A percentile compares a stretch with the other conserved stretches of the same genome.
Evolutionary conservation across 2,797 vertebrate species (phyloP).

Genomic region (Rhyacichthys aspro): DNA sequence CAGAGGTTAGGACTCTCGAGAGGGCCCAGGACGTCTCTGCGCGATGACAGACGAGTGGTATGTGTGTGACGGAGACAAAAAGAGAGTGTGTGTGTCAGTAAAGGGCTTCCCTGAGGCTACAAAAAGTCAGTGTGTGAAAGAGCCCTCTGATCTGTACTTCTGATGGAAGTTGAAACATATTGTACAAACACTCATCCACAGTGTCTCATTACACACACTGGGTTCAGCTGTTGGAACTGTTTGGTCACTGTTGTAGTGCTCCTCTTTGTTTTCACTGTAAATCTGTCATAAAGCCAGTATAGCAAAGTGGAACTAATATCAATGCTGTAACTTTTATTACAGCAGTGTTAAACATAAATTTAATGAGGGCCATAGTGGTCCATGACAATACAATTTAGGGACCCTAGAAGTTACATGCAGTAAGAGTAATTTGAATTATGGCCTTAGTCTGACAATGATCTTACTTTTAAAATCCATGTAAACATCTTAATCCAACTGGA

Average conservation of each 20-base stretch:
- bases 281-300: slow-evolving; percentile 23
- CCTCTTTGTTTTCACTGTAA: slow-evolving; percentile 47
- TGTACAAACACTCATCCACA: slow-evolving; percentile 21
- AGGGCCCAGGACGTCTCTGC: slow-evolving; percentile 51
- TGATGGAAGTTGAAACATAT: slow-evolving; percentile 69
- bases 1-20: slow-evolving; percentile 66
- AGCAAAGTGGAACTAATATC: background rate
- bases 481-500: too few species aligned
- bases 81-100: slow-evolving; percentile 21
- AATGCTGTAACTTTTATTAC: background rate
- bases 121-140: slow-evolving; percentile 56
- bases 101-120: slow-evolving; percentile 62
- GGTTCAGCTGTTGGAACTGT: slow-evolving; percentile 30
- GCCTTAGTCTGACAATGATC: too few species aligned
- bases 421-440: too few species aligned
- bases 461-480: too few species aligned
- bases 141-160: slow-evolving; percentile 70
- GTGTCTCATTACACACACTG: slow-evolving; percentile 57
- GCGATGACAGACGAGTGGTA: slow-evolving; percentile 60
- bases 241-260: slow-evolving; percentile 28
- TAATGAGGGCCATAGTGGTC: background rate
- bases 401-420: too few species aligned
- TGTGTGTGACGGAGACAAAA: slow-evolving; percentile 19
- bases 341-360: background rate
- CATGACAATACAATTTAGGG: background rate